phyloP scores from a whole-genome alignment of 2,888 invertebrate genomes.

The Eumerus sabulonum region DNA sequence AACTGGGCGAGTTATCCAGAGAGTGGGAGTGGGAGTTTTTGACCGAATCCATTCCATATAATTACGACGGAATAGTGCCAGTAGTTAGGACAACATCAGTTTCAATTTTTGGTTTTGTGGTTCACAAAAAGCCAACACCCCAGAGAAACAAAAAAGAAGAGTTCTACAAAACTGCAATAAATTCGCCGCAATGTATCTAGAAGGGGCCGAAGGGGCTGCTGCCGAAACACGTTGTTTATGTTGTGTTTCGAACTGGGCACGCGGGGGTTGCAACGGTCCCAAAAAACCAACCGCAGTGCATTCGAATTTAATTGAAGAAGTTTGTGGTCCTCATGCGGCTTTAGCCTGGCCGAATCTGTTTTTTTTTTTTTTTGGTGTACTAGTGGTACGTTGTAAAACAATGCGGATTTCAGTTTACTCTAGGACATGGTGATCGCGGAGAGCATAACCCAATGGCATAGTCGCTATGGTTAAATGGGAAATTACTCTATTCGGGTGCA shows the following conservation, averaged over 20 bases:
- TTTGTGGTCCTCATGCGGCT: slow-evolving; percentile 22
- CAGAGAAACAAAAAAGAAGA: slow-evolving; percentile 17
- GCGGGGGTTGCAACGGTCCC: background rate
- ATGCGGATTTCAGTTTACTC: slow-evolving; percentile 27
- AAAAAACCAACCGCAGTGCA: slow-evolving; percentile 39
- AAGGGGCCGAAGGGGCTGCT: no score
- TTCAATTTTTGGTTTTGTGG: slow-evolving; percentile 58
- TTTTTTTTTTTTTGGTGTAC: no score
- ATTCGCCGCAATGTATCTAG: slow-evolving; percentile 50
- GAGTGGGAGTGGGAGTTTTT: slow-evolving; percentile 1
- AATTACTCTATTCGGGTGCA: slow-evolving; percentile 32
- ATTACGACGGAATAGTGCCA: slow-evolving; percentile 48
- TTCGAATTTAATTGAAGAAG: slow-evolving; percentile 66
- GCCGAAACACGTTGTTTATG: slow-evolving; percentile 27
- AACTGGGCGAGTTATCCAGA: slow-evolving; percentile 32
- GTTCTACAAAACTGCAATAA: slow-evolving; percentile 44
- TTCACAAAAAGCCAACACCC: slow-evolving; percentile 28
- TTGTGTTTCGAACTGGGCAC: background rate
- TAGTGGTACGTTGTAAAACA: slow-evolving; percentile 33
- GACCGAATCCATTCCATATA: slow-evolving; percentile 25
- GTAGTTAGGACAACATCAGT: slow-evolving; percentile 44
- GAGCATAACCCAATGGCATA: slow-evolving; percentile 60
- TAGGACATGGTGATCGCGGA: slow-evolving; percentile 2
- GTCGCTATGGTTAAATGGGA: slow-evolving; percentile 29
- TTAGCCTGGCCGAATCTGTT: background rate